Conservation (phyloP, 2,113 vertebrate genomes). For the Crotophaga sulcirostris region DNA sequence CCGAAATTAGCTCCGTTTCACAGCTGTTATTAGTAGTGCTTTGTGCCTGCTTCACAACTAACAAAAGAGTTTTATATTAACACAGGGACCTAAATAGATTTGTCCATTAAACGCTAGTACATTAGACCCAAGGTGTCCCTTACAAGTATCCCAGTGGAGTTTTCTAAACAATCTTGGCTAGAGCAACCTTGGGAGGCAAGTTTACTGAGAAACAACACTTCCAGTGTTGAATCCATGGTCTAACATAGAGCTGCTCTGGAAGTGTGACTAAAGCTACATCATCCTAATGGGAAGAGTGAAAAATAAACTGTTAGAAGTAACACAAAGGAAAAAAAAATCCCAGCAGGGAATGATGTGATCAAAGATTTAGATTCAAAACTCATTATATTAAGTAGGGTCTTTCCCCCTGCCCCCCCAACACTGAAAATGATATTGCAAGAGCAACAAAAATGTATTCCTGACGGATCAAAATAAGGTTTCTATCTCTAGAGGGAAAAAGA, state of each 20-base stretch:
- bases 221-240: not conserved
- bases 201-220: slow-evolving; percentile 49
- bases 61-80: slow-evolving; percentile 68
- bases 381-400: not conserved
- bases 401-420: not conserved
- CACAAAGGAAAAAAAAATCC: not conserved
- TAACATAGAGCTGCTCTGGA: not conserved
- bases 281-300: not conserved
- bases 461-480: slow-evolving; percentile 41
- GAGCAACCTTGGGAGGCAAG: slow-evolving; percentile 45
- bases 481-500: slow-evolving; percentile 27
- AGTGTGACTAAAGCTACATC: not conserved
- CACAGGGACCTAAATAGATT: slow-evolving; percentile 63
- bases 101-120: slow-evolving; percentile 69
- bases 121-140: slow-evolving; percentile 69
- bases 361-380: slow-evolving; percentile 20
- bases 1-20: slow-evolving; percentile 54
- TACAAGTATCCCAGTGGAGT: slow-evolving; percentile 59
- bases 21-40: slow-evolving; percentile 58
- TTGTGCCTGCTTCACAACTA: slow-evolving; percentile 66
- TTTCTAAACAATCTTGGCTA: slow-evolving; percentile 63
- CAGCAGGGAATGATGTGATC: not conserved
- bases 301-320: not conserved
- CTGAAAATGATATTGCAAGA: not conserved
- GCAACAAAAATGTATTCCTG: not conserved